phyloP scores from a whole-genome alignment of 2,888 invertebrate species.

The Drosophila flavopinicola region DNA sequence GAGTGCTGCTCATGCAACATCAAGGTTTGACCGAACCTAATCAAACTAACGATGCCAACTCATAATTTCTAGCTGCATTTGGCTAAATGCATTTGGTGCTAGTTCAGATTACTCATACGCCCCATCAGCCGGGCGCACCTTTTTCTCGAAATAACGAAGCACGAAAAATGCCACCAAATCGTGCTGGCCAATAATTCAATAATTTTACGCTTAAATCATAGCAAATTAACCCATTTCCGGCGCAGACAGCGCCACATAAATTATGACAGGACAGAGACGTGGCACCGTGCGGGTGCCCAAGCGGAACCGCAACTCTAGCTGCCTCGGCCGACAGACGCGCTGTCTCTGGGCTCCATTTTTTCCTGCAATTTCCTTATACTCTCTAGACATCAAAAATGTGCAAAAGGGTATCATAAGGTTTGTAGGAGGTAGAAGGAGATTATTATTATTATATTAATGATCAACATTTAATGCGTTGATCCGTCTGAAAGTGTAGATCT shows the following conservation, averaged over 20 bases:
- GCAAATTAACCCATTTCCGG: constrained; percentile 82
- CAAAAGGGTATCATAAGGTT: too few species aligned
- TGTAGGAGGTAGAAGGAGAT: too few species aligned
- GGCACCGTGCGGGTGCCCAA: constrained; percentile 25
- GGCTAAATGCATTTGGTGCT: constrained; percentile 56
- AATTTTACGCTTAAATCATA: constrained; percentile 82
- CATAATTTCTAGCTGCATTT: constrained; percentile 56
- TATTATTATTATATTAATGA: too few species aligned
- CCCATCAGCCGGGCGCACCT: constrained; percentile 52
- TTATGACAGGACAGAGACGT: constrained; percentile 67
- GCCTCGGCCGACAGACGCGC: constrained; percentile 23
- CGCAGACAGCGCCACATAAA: constrained; percentile 80
- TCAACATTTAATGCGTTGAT: too few species aligned
- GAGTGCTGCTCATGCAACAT: constrained; percentile 43
- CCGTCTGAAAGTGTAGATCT: too few species aligned
- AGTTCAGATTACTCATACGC: constrained; percentile 53
- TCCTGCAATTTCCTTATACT: neutral
- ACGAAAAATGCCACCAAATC: constrained; percentile 60
- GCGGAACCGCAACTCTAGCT: constrained; percentile 17
- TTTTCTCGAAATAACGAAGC: constrained; percentile 45
- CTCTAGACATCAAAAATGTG: neutral
- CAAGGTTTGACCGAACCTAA: constrained; percentile 43
- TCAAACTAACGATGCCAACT: constrained; percentile 6
- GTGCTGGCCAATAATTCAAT: constrained; percentile 77
- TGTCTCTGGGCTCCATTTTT: constrained; percentile 8